These are phyloP conservation scores for Megalurothrips usitatus DNA, from an alignment of 2,888 invertebrate species.

Conservation along the genomic window DNA sequence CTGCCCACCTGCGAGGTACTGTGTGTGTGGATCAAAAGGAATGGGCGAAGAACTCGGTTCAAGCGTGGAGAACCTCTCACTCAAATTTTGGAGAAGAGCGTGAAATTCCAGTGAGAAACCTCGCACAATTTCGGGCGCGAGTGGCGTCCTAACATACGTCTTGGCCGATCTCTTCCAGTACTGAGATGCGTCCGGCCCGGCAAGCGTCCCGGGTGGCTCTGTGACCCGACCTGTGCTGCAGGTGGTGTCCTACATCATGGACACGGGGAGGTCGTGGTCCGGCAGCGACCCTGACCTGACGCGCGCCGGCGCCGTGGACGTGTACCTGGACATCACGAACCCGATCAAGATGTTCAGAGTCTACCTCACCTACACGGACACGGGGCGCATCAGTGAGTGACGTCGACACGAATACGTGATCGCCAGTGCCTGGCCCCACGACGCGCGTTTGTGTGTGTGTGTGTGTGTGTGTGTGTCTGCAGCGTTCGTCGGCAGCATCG, in stretches of 20 bases:
- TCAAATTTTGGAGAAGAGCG: no score
- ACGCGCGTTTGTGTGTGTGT: neutral
- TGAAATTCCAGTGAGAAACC: no score
- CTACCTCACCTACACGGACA: neutral
- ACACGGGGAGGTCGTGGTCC: neutral
- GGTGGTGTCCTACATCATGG: neutral
- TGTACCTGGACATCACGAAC: neutral
- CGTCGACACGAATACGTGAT: neutral
- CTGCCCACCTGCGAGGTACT: neutral
- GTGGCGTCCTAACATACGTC: no score
- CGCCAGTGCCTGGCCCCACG: no score
- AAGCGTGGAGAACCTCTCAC: no score
- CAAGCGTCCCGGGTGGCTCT: no score
- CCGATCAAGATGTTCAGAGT: neutral
- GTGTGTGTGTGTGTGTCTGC: neutral
- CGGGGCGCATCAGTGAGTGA: neutral
- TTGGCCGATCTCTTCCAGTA: no score
- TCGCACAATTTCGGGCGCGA: no score
- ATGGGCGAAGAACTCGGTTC: neutral
- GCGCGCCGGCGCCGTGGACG: neutral
- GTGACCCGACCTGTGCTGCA: neutral
- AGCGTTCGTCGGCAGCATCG: conserved; percentile 41
- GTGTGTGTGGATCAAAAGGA: neutral
- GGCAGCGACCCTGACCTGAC: neutral
- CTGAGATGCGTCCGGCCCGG: no score